Evolutionary conservation across 2,113 vertebrate species (phyloP), one percentile per base, ranked within the genome.

Genomic region (Aix galericulata): DNA sequence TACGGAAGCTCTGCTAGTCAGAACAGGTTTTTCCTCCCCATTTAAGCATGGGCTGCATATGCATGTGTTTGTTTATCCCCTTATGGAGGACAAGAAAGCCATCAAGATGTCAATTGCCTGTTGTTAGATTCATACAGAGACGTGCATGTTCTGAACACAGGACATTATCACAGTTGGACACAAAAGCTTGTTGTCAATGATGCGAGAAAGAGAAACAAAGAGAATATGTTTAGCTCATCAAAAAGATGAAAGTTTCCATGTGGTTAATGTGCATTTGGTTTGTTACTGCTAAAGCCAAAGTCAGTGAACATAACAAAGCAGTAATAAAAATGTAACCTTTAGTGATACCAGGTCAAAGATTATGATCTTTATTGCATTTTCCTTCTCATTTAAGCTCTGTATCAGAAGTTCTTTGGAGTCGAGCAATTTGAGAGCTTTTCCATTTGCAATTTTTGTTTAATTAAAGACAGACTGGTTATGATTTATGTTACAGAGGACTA

Each of bases 111-210:
- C 93, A 95, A 75, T 81, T 94, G 62, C 73, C 86, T 89, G 53
- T 96, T 96, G 76, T 91, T 91, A 95, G 67, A 94, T 93, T 96
- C 82, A 88, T 94, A 93, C 3, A 66, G 56, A 72, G 52, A 88
- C 2, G 26, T 76, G 27, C 55, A 36, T 82, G 40, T 77, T 97
- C 92, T 83, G 75, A 94, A 53, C 88, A 95, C 18, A 92, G 87
- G 48, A 86, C 74, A 94, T 97, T 97, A 96, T 95, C 91, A 91
- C 95, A 97, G 95, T 44, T 97, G 90, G 78, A 88, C 84, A 79
- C 59, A 93, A 95, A 95, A 90, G 60, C 15, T 34, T 95, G 67
- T 92, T 96, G 85, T 88, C 94, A 91, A 42, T 64, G 74, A 93
- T 75, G 69, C 31, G 48, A 87, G 88, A 76, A 95, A 97, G 64